Base-by-base conservation (phyloP, 2,113 vertebrate species). In the Paramisgurnus dabryanus region DNA sequence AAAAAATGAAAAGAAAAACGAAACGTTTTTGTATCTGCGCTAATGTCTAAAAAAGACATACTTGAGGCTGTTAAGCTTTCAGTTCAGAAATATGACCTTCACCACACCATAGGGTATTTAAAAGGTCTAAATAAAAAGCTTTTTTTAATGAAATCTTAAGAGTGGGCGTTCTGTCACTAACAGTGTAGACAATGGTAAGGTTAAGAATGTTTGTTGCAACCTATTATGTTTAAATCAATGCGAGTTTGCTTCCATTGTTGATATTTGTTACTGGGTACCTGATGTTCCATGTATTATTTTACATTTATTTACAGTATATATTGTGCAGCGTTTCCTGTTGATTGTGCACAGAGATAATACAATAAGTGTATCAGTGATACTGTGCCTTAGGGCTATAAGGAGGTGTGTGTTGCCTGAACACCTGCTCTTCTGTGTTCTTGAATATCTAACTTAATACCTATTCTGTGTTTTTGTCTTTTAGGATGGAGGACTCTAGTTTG, bases 401-500 rank as follows among this genome's bases (percentile, higher is more conserved):
- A 70, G 57, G 58, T 40, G n/a, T 41, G 13, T 55, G 34, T 67
- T 75, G 13, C 75, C 50, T 53, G 61, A 39, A 18, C 58, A 45
- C 7, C 40, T 57, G 72, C 41, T 60, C 50, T 65, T 12, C 55
- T 18, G 6, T 57, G 53, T 17, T 57, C 15, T 47, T 47, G 18
- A 49, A 63, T 27, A 49, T 7, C 61, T 7, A 12, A 64, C 41
- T 66, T 47, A 76, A 12, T 76, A 40, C 63, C 34, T 22, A 27
- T 45, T 55, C 8, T 79, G 11, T 83, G 57, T 82, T 90, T 89
- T 75, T 90, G 73, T 84, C 63, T 78, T 84, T 2, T 92, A 99
- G 97, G 92, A 99, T 99, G 98, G 98, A 99, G 90, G 98, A 99
- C 93, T 96, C 97, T 85, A 97, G 98, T 92, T 95, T 98, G 95